Conservation (phyloP, 1,140 invertebrate species). For the Venturia canescens region DNA sequence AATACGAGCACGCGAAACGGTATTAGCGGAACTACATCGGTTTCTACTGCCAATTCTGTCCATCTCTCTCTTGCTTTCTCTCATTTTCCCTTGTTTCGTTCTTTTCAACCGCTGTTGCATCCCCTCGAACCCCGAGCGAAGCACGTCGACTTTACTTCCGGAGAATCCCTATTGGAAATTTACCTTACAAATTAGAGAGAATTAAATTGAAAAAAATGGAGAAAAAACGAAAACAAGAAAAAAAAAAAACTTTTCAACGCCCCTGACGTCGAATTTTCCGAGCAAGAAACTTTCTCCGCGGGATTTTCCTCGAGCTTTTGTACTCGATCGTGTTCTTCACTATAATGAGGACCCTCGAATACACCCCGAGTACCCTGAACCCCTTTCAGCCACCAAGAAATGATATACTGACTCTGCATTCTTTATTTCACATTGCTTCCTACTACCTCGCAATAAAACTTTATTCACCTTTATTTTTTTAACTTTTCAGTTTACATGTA, state of each 20-base stretch:
- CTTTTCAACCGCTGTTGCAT: not conserved
- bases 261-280: constrained; percentile 36
- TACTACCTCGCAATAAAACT: too few species aligned
- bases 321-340: constrained; percentile 43
- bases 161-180: constrained; percentile 56
- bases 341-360: constrained; percentile 47
- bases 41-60: constrained; percentile 8
- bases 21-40: constrained; percentile 26
- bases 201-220: constrained; percentile 53
- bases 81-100: constrained; percentile 1
- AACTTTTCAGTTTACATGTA: too few species aligned
- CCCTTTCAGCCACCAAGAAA: not conserved
- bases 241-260: not conserved
- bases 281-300: constrained; percentile 34
- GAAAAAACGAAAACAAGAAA: not conserved
- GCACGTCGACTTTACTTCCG: constrained; percentile 16
- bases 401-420: not conserved
- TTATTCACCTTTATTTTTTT: too few species aligned
- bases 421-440: too few species aligned
- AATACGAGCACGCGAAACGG: constrained; percentile 32
- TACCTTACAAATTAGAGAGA: constrained; percentile 56
- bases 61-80: constrained; percentile 11
- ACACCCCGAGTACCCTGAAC: not conserved
- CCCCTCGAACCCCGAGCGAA: not conserved
- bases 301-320: constrained; percentile 42